Evolutionary conservation across 2,888 invertebrate species (phyloP), one percentile per base, ranked within the genome.

Genomic region (Danaus chrysippus): DNA sequence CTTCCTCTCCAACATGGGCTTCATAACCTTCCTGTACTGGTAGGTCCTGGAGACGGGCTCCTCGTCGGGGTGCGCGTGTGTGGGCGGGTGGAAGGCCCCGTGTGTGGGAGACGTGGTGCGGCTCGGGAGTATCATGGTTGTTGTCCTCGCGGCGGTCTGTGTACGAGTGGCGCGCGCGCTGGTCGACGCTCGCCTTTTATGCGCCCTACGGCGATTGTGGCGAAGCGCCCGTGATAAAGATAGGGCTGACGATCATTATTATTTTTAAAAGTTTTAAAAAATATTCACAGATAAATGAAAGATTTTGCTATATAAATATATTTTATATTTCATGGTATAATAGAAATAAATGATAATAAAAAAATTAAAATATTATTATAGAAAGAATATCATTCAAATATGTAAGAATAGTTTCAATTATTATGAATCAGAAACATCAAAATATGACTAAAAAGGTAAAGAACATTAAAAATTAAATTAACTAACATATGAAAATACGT

Each of bases 1-100:
- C 83, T 97, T 96, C 62, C 97, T 92, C 81, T 97, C 97, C 73
- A 97, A 88, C 94, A 97, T 94, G 56, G 97, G 97, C 84, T 97
- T 97, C 96, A 96, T 97, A 71, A 97, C 96, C 93, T 96, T 97
- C 83, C 97, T 93, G 91, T 97, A 97, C 81, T 97, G 97, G 84
- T 97, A 97, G 70, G 97, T 97, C 80, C 97, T 93, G 68, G 97
- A 97, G 83, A 96, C 95, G 62, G 95, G 95, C 71, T 91, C 91
- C 66, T 91, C 91, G 71, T 91, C 91, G 15, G 86, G 83, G 58
- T 83, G 84, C 65, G 76, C 73, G 77, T 83, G 83, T 71, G 84
- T 87, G 77, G 82, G 92, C 73, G 82, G 91, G 75, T 81, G 92
- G 86, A 83, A 92, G 67, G 87, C 87, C 84, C 91, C 91, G 81